Percentiles rank a stretch among this genome's conserved stretches.
phyloP scores from a whole-genome alignment of 2,113 vertebrate species.

The Xiphophorus hellerii region DNA sequence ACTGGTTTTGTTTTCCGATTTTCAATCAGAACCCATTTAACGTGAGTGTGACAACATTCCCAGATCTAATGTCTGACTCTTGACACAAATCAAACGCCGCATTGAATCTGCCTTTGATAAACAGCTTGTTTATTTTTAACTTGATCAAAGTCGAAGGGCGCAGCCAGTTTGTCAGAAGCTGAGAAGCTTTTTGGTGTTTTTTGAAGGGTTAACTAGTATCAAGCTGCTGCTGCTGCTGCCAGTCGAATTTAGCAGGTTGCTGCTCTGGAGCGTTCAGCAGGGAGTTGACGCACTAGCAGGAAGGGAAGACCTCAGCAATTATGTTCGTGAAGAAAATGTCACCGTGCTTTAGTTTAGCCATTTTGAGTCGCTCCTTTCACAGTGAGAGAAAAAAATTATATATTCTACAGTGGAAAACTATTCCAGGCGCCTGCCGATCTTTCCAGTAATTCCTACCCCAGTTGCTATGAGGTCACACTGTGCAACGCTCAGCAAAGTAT shows the following conservation, averaged over 20 bases:
- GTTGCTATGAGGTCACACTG: not conserved
- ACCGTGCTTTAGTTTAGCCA: not conserved
- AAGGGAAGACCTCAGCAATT: not conserved
- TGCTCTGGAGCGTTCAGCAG: not conserved
- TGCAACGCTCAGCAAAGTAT: not conserved
- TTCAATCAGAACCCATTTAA: too few species aligned
- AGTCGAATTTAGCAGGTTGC: not conserved
- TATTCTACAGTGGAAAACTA: not conserved
- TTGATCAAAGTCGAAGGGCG: too few species aligned
- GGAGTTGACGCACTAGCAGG: too few species aligned
- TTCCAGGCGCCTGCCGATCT: not conserved
- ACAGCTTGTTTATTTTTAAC: too few species aligned
- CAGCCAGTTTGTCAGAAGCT: too few species aligned
- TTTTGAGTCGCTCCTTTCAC: not conserved
- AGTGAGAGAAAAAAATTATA: not conserved
- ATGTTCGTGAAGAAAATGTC: not conserved
- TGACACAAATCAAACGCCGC: too few species aligned
- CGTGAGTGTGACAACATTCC: too few species aligned
- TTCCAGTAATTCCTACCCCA: not conserved
- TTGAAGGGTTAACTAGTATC: not conserved
- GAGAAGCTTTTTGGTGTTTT: not conserved
- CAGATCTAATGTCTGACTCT: too few species aligned
- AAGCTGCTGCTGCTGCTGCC: too few species aligned
- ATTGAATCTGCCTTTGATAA: too few species aligned
- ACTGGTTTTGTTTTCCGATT: too few species aligned